These are phyloP conservation scores for Leptinotarsa defecta DNA, from an alignment of 1,140 invertebrate species.

Conservation along the genomic window DNA sequence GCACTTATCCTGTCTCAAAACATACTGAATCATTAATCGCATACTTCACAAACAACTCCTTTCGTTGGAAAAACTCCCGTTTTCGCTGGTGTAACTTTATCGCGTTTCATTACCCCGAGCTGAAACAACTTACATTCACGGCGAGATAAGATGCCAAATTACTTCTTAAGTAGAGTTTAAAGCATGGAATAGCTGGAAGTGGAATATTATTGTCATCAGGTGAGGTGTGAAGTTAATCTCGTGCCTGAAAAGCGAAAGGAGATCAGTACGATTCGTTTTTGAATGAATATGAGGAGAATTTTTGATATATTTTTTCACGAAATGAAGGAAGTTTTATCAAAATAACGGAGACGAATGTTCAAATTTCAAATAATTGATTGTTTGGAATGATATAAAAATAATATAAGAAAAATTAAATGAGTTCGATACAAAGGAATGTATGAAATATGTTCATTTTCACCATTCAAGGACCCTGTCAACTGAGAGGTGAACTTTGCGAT, in stretches of 20 bases:
- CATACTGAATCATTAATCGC: slow-evolving; percentile 6
- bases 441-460: too few species aligned
- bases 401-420: too few species aligned
- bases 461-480: too few species aligned
- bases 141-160: slow-evolving; percentile 22
- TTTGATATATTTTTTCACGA: too few species aligned
- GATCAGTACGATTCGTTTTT: not conserved
- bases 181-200: slow-evolving; percentile 10
- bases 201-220: slow-evolving; percentile 10
- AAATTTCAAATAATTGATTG: too few species aligned
- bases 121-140: slow-evolving; percentile 6
- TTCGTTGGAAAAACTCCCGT: not conserved
- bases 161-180: slow-evolving; percentile 25
- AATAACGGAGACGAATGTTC: too few species aligned
- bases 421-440: too few species aligned
- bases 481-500: too few species aligned
- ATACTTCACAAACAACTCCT: slow-evolving; percentile 6
- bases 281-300: too few species aligned
- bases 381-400: too few species aligned
- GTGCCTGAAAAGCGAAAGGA: not conserved
- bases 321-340: too few species aligned
- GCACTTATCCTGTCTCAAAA: not conserved
- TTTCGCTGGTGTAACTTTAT: not conserved
- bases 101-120: slow-evolving; percentile 4
- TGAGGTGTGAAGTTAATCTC: not conserved